A percentile compares a stretch with the other conserved stretches of the same genome.
phyloP scores from a whole-genome alignment of 2,888 invertebrate genomes.

The Macropis europaea region DNA sequence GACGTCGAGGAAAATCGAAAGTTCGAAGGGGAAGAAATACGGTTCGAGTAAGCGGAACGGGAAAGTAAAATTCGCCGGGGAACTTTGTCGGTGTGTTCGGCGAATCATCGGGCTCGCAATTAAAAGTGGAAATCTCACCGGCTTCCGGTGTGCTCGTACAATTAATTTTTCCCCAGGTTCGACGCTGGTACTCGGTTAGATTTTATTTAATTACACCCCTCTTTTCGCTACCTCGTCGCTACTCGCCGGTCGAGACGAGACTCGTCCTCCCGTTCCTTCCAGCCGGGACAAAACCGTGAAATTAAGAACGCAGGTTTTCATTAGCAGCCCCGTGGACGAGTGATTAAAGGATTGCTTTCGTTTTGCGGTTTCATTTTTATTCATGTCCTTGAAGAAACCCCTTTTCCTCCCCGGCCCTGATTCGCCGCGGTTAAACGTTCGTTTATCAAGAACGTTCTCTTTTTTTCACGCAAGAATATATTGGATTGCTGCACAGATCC shows the following conservation, averaged over 20 bases:
- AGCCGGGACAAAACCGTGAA: slow-evolving; percentile 44
- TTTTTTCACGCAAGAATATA: slow-evolving; percentile 1
- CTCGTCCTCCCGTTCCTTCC: slow-evolving; percentile 16
- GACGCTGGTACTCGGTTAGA: slow-evolving; percentile 53
- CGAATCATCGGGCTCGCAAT: slow-evolving; percentile 54
- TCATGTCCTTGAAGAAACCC: slow-evolving; percentile 29
- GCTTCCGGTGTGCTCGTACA: slow-evolving; percentile 53
- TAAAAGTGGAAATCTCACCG: slow-evolving; percentile 61
- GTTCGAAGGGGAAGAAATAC: neutral
- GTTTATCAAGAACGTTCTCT: slow-evolving; percentile 23
- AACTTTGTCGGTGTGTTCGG: slow-evolving; percentile 29
- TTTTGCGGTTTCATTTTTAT: slow-evolving; percentile 57
- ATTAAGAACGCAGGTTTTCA: slow-evolving; percentile 61
- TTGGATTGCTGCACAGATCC: too few species aligned
- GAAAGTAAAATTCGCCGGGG: neutral
- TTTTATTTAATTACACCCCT: slow-evolving; percentile 64
- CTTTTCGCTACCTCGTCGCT: slow-evolving; percentile 19
- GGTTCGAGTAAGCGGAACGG: neutral
- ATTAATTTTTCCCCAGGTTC: slow-evolving; percentile 62
- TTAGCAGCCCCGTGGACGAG: slow-evolving; percentile 38
- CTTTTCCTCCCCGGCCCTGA: slow-evolving; percentile 3
- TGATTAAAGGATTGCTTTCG: slow-evolving; percentile 56
- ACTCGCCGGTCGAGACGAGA: slow-evolving; percentile 33
- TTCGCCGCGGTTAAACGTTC: slow-evolving; percentile 42
- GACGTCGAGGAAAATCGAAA: neutral